Conservation (phyloP, 2,888 invertebrate species). For the Selenia dentaria region DNA sequence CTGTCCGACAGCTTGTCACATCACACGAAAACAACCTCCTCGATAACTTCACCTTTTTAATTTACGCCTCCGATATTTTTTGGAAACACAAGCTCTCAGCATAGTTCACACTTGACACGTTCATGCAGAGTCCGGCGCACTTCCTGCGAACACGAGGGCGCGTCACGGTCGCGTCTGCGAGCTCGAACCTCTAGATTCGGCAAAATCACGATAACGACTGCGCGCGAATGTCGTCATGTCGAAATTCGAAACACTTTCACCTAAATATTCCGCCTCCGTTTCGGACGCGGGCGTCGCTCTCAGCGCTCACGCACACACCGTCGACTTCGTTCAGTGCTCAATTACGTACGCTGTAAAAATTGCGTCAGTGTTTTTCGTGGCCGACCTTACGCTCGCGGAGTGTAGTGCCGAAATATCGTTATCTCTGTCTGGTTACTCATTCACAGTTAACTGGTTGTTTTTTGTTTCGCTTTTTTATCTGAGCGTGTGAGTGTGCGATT, state of each 20-base stretch:
- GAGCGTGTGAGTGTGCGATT: constrained; percentile 81
- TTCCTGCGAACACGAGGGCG: constrained; percentile 66
- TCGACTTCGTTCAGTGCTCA: constrained; percentile 67
- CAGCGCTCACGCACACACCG: constrained; percentile 81
- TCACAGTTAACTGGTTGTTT: constrained; percentile 67
- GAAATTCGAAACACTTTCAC: constrained; percentile 85
- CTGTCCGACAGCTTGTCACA: constrained; percentile 78
- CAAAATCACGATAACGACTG: constrained; percentile 85
- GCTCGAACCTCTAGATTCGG: constrained; percentile 81
- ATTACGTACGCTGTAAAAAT: constrained; percentile 84
- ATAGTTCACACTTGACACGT: constrained; percentile 69
- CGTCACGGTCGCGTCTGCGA: constrained; percentile 58
- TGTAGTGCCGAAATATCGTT: constrained; percentile 77
- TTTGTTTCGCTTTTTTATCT: constrained; percentile 80
- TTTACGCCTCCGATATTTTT: constrained; percentile 71
- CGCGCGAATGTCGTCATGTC: constrained; percentile 84
- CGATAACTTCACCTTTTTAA: constrained; percentile 76
- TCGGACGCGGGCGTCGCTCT: constrained; percentile 84
- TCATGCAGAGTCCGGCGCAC: constrained; percentile 62
- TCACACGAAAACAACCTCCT: constrained; percentile 66
- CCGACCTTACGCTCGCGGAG: constrained; percentile 75
- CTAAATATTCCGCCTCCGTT: constrained; percentile 84
- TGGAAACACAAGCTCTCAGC: constrained; percentile 72
- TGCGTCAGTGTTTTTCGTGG: constrained; percentile 83
- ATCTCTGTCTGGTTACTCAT: constrained; percentile 79